Evolutionary conservation across 2,797 vertebrate species (phyloP).

Genomic region (Gallinago stenura): DNA sequence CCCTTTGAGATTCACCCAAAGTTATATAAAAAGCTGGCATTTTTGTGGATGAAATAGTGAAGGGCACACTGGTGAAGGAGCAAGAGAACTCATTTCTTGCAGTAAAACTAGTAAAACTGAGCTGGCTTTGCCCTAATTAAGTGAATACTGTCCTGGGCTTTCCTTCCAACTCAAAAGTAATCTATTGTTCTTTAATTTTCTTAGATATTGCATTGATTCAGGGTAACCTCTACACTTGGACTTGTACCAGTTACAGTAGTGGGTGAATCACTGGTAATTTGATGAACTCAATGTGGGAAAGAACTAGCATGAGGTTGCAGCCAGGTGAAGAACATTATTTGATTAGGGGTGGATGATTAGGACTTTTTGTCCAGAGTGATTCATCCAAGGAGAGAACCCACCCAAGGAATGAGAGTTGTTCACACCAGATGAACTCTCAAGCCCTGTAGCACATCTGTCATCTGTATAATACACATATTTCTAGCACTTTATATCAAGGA

Average conservation of each 20-base stretch:
- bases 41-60: neutral
- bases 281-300: neutral
- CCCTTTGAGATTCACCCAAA: neutral
- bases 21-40: neutral
- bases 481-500: neutral
- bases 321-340: conserved; percentile 35
- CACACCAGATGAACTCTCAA: conserved; percentile 23
- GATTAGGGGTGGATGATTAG: neutral
- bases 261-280: conserved; percentile 5
- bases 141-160: neutral
- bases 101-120: neutral
- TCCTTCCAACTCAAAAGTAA: neutral
- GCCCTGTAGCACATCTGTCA: neutral
- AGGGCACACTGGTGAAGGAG: neutral
- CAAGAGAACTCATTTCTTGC: neutral
- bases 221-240: neutral
- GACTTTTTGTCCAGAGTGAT: neutral
- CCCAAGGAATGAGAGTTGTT: conserved; percentile 3
- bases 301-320: neutral
- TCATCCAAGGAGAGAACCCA: neutral
- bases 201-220: neutral
- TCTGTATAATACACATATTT: neutral
- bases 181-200: neutral
- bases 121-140: neutral
- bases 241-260: neutral